A percentile compares a stretch with the other conserved stretches of the same genome.
phyloP scores from a whole-genome alignment of 2,797 vertebrate species.

The Carcharodon carcharias region DNA sequence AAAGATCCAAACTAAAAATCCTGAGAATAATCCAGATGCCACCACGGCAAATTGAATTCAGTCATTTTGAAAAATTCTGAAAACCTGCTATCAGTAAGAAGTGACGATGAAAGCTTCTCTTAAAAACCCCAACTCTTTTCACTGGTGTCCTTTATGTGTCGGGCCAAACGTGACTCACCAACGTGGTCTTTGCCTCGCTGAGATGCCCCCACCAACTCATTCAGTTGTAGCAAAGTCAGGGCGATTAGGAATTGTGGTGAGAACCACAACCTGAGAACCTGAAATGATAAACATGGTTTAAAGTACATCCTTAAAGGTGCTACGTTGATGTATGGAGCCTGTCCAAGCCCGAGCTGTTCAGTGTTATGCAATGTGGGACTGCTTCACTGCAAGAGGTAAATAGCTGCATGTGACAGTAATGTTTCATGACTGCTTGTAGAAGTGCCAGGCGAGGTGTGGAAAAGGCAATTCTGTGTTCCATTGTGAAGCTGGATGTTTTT shows the following conservation, averaged over 20 bases:
- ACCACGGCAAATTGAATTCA: neutral
- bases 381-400: neutral
- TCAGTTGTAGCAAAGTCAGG: neutral
- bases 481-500: neutral
- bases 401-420: neutral
- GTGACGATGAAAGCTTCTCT: neutral
- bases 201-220: neutral
- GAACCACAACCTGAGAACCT: neutral
- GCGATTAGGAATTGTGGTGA: neutral
- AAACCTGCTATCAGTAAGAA: neutral
- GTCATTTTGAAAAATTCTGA: neutral
- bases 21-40: neutral
- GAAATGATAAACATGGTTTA: neutral
- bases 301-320: neutral
- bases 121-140: neutral
- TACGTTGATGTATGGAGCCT: neutral
- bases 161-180: too few species aligned
- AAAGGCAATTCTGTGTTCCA: neutral
- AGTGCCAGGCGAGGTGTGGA: neutral
- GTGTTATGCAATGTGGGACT: neutral
- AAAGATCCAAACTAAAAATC: neutral
- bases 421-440: neutral
- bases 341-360: neutral
- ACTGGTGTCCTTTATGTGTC: neutral
- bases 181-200: neutral